Evolutionary conservation across 2,888 invertebrate species (phyloP), one percentile per base, ranked within the genome.

Genomic region (Drosophila gaucha): DNA sequence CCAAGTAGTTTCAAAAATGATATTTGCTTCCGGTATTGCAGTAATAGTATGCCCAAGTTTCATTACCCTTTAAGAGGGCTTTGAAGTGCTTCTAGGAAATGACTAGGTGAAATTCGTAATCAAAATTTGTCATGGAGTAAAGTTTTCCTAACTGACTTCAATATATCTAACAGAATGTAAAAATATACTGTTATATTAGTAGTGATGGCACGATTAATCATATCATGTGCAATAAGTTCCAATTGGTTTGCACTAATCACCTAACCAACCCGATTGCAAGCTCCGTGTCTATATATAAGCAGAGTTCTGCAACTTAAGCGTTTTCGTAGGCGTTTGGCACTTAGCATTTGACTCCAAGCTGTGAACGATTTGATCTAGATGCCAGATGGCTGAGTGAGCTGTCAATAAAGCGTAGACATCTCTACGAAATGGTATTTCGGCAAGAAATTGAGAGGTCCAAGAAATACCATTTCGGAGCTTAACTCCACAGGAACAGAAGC

Each of bases 361-460:
- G 26, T 31, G 18, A 36, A 28, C 38, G 43, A 30, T 14, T 31
- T 16, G 24, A 20, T 9, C 44, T 24, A 9, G 4, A 12, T 20
- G 12, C 16, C 55, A n/a, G n/a, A n/a, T 5, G 24, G 20, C 58
- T 33, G 51, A 22, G 12, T 6, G 22, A 33, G 47, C 33, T 14
- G 47, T 22, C 69, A 63, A 70, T 70, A 41, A 30, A 39, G 60
- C 12, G 41, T 6, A 24, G 6, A 8, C 0, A 16, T 16, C 26
- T 41, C 28, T 44, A 49, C 52, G 33, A 36, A 49, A 52, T 38
- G 52, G 47, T 3, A 28, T 50, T 44, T 10, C 36, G 28, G 38
- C 64, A 52, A 49, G 70, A 59, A 39, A 56, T 65, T 56, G 50
- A 65, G 56, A 36, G 56, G 52, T 33, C 22, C 47, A 52, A 69